Evolutionary conservation across 2,888 invertebrate species (phyloP), one percentile per base, ranked within the genome.

Genomic region (Nomada ferruginata): DNA sequence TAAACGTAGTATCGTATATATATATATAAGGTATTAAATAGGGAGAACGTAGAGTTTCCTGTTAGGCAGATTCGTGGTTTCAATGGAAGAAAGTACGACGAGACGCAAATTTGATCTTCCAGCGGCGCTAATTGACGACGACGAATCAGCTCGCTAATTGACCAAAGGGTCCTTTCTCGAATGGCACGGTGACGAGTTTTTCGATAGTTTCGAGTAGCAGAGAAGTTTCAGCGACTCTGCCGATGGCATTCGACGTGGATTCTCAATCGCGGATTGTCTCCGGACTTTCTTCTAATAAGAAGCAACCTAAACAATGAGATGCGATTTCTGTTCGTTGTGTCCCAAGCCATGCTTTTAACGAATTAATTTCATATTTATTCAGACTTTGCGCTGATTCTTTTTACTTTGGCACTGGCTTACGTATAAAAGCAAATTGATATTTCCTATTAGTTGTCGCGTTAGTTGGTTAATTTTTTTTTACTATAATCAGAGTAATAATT

Each of bases 181-280:
- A 11, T 53, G 20, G 63, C 63, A 15, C 44, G 44, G 18, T 36
- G 71, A 76, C 81, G 60, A 86, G 85, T 86, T 86, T 86, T 86
- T 86, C 86, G 84, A 86, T 86, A 86, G 86, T 87, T 86, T 44
- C 73, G 69, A 26, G 55, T 63, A 75, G 65, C 72, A n/a, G 20
- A 71, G 36, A 76, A 86, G 76, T 79, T 83, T 29, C 50, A 26
- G 53, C 72, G 82, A 68, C 76, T 68, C 52, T 29, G 73, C 36
- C 57, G 23, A 64, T 11, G 44, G 44, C 57, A 26, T 26, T 11
- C 15, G n/a, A 29, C 11, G 11, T 15, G 77, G 57, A 64, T 42
- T 52, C 44, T 57, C 36, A 42, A 26, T 36, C 75, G 23, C 74
- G 63, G 57, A 77, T 69, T 77, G 68, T 79, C 61, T 69, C 26